phyloP scores from a whole-genome alignment of 2,113 vertebrate species.

The Lepisosteus oculatus region DNA sequence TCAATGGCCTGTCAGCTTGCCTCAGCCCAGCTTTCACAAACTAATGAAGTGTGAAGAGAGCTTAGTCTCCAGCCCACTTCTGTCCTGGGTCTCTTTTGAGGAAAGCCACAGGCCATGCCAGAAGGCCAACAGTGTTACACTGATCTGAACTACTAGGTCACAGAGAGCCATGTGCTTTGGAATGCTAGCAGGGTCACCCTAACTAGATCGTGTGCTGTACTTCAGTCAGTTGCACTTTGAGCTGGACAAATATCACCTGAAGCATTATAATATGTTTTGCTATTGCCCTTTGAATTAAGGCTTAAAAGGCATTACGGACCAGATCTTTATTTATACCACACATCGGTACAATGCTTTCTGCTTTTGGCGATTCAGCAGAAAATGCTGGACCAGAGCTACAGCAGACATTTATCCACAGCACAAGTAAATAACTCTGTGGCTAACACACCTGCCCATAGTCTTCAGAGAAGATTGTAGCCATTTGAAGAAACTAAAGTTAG shows the following conservation, averaged over 20 bases:
- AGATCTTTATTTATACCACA: not conserved
- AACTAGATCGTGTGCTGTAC: no score
- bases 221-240: no score
- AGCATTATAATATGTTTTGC: no score
- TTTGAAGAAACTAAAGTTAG: constrained; percentile 82
- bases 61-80: not conserved
- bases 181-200: not conserved
- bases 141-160: not conserved
- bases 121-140: not conserved
- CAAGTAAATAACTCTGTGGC: not conserved
- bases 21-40: not conserved
- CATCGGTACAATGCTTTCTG: no score
- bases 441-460: constrained; percentile 73
- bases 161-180: not conserved
- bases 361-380: no score
- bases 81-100: no score
- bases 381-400: no score
- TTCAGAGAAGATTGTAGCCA: constrained; percentile 77
- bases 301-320: constrained; percentile 1
- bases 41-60: not conserved
- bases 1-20: not conserved
- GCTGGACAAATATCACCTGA: no score
- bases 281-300: no score
- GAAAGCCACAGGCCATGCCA: not conserved
- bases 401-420: no score